These are phyloP conservation scores for Chironomus riparius DNA, from an alignment of 2,888 invertebrate genomes.

Conservation along the genomic window DNA sequence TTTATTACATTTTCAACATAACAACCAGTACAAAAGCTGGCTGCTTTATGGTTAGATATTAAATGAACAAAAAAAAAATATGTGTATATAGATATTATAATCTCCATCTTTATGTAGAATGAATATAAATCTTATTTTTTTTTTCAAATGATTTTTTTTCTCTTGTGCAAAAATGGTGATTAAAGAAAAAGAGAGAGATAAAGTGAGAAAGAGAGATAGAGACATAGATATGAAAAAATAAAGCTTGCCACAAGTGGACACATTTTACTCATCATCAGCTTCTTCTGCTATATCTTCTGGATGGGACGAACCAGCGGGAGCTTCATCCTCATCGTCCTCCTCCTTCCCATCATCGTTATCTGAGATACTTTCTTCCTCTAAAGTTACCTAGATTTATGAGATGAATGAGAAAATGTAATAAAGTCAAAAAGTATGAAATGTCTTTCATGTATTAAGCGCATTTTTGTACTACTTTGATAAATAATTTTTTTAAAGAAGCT, in stretches of 20 bases:
- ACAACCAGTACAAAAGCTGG: neutral
- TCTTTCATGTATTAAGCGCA: too few species aligned
- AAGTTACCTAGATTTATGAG: conserved; percentile 16
- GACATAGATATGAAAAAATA: neutral
- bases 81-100: neutral
- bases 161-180: neutral
- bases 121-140: neutral
- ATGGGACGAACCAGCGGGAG: neutral
- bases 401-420: neutral
- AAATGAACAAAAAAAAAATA: neutral
- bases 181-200: neutral
- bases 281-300: conserved; percentile 16
- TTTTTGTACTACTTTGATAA: too few species aligned
- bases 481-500: too few species aligned
- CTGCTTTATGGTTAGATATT: too few species aligned
- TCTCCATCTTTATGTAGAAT: neutral
- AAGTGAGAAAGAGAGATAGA: too few species aligned
- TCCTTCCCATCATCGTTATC: conserved; percentile 20
- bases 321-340: neutral
- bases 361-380: conserved; percentile 24
- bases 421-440: neutral
- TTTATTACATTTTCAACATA: neutral
- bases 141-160: neutral
- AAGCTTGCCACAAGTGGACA: neutral
- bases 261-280: conserved; percentile 1